These are phyloP conservation scores for Sardinella longiceps DNA, from an alignment of 2,797 vertebrate genomes.

Conservation along the genomic window DNA sequence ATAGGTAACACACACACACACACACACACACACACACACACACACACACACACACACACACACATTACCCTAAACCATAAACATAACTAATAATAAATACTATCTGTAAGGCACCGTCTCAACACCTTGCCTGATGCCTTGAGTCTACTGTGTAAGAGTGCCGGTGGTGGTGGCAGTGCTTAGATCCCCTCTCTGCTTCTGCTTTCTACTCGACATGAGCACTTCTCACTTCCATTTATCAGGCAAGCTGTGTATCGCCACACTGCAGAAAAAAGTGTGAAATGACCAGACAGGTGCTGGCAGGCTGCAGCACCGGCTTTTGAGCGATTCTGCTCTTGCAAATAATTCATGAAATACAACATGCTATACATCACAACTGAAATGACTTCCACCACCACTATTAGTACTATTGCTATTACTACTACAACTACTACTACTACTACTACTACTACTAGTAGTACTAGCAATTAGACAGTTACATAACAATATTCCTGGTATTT, in stretches of 20 bases:
- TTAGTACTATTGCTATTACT: background rate
- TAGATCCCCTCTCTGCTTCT: slow-evolving; percentile 26
- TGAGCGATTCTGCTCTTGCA: background rate
- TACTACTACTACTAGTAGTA: background rate
- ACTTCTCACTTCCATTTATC: slow-evolving; percentile 17
- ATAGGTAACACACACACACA: background rate
- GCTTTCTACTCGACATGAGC: slow-evolving; percentile 43
- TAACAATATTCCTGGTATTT: no score
- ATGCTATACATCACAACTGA: background rate
- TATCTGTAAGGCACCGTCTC: background rate
- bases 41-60: no score
- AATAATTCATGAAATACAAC: background rate
- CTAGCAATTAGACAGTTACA: background rate
- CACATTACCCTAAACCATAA: background rate
- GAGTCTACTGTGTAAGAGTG: no score
- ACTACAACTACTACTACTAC: background rate
- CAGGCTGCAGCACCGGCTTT: background rate
- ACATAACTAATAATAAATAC: no score
- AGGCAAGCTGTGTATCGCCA: slow-evolving; percentile 26
- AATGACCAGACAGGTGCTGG: slow-evolving; percentile 40
- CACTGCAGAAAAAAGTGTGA: slow-evolving; percentile 38
- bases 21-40: background rate
- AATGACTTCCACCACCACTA: background rate
- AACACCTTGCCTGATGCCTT: no score
- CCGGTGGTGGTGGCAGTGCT: background rate